Evolutionary conservation across 1,140 invertebrate genomes (phyloP).

Genomic region (Polypedilum vanderplanki): DNA sequence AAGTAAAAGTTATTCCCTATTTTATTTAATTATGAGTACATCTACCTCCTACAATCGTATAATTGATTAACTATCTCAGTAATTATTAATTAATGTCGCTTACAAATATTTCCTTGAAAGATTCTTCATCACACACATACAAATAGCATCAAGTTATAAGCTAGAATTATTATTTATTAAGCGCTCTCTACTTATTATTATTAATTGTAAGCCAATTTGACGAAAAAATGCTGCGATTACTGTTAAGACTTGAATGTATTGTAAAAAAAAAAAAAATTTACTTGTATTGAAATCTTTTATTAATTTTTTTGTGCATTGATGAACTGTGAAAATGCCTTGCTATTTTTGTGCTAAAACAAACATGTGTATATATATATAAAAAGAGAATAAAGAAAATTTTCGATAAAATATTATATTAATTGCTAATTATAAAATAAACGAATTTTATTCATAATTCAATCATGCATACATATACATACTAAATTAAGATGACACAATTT

Average conservation of each 20-base stretch:
- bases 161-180: no score
- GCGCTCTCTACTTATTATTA: no score
- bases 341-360: constrained; percentile 4
- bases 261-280: background rate
- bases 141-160: no score
- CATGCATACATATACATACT: no score
- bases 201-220: background rate
- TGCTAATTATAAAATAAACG: background rate
- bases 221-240: background rate
- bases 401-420: background rate
- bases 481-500: background rate
- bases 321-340: constrained; percentile 10
- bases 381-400: background rate
- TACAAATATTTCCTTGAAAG: no score
- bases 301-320: constrained; percentile 8
- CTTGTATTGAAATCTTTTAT: background rate
- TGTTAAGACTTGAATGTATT: background rate
- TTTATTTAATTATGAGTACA: no score
- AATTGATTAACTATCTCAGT: no score
- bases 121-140: no score
- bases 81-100: no score
- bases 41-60: no score
- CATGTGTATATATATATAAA: background rate
- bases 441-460: background rate
- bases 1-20: background rate